Evolutionary conservation across 2,797 vertebrate species (phyloP).

Genomic region (Octomys mimax): DNA sequence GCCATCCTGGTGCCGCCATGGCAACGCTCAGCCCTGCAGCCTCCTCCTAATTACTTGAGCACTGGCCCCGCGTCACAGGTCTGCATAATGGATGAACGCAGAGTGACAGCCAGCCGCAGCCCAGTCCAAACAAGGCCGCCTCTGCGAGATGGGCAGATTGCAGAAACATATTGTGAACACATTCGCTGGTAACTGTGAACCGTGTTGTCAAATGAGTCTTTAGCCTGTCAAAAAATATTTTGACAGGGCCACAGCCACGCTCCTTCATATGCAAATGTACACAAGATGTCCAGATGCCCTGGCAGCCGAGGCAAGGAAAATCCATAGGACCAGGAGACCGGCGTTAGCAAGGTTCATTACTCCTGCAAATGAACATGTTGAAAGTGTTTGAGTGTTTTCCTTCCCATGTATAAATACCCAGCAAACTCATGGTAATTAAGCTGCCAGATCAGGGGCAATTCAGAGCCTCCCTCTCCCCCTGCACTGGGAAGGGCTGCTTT

Average conservation of each 20-base stretch:
- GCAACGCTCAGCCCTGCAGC: conserved; percentile 53
- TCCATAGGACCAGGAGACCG: accelerated
- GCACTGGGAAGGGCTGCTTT: background rate
- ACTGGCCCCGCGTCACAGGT: conserved; percentile 43
- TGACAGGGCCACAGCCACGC: background rate
- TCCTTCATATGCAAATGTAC: background rate
- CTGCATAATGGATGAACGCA: conserved; percentile 67
- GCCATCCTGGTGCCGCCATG: conserved; percentile 58
- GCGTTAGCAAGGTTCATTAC: background rate
- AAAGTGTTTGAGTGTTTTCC: background rate
- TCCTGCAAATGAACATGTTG: accelerated
- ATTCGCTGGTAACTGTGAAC: conserved; percentile 13
- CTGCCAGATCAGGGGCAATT: background rate
- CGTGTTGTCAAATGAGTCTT: background rate
- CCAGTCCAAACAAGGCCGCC: conserved; percentile 30
- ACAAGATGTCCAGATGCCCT: background rate
- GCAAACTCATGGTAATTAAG: accelerated
- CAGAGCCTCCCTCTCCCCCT: background rate
- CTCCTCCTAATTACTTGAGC: conserved; percentile 60
- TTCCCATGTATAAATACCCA: background rate
- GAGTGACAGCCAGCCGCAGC: background rate
- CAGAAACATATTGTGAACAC: conserved; percentile 62
- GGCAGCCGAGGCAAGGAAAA: background rate
- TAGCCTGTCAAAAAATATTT: conserved; percentile 65
- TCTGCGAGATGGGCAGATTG: background rate